Base-by-base conservation (phyloP, 2,113 vertebrate species). In the Stigmatopora argus region DNA sequence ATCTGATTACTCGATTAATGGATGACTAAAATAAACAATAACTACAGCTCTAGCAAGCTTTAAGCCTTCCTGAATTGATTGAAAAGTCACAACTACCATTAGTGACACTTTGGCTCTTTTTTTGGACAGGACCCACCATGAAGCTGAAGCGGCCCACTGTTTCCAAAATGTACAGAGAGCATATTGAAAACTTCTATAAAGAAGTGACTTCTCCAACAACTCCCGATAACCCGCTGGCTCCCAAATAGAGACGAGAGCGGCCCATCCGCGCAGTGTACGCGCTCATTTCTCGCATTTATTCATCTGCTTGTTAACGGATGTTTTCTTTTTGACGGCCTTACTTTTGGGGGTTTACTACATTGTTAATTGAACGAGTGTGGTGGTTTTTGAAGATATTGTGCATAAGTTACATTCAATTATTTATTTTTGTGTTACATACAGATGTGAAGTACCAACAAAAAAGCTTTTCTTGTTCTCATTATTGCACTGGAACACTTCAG, bases 111-210 rank as follows among this genome's bases (percentile, higher is more conserved):
- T 41, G 35, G 7, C 62, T n/a, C 51, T 55, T 11, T 7, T 31
- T 1, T 66, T 58, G 49, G 6, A 1, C 73, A 99, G 96, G 96
- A 19, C 95, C 96, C 0, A 96, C 94, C 0, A 90, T 93, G 90
- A 98, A 99, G 86, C 82, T 98, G 68, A 96, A 90, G 86, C 85
- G 96, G 31, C 72, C 87, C 0, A 88, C 86, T 56, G 91, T 96
- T 21, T 19, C 8, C 23, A 90, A 94, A 77, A 96, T 96, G 78
- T 97, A 96, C 87, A 85, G 72, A 55, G 82, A 89, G 0, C 90
- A 91, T 47, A 94, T 98, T 0, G 86, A 93, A 0, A 89, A 77
- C 80, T 89, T 98, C 34, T 98, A 98, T 35, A 57, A 68, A 0
- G 92, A 94, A 1, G n/a, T 52, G 0, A 62, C 71, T 0, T 81